Evolutionary conservation across 2,113 vertebrate species (phyloP), one percentile per base, ranked within the genome.

Genomic region (Osmerus mordax): DNA sequence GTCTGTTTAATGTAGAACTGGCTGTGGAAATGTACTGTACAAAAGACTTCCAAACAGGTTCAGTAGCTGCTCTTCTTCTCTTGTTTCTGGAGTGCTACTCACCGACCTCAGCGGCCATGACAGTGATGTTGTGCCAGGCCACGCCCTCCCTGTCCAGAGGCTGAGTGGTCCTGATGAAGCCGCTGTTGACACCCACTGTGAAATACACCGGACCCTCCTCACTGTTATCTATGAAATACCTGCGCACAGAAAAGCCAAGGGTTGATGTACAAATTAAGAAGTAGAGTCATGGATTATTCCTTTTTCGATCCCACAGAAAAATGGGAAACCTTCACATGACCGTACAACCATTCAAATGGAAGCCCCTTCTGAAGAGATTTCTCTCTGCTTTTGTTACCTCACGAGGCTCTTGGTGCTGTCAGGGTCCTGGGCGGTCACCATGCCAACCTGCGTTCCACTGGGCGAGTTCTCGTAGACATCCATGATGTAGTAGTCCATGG

Each of bases 61-160:
- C 41, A 47, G 41, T 11, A 47, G 41, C 41, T 47, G 41, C 41
- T 47, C 9, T 47, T 9, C 41, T 47, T 0, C 1, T 36, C 32
- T 36, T 36, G 32, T 36, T 47, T 47, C 41, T 47, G 7, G 41
- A 36, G 55, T 47, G 36, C 70, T 88, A 89, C 88, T 93, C 94
- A 98, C 97, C 96, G 84, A 91, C 92, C 91, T 98, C 97, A 85
- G 95, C 93, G 84, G 95, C 96, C 89, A 92, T 88, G 75, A 97
- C 95, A 61, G 95, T 98, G 84, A 99, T 95, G 86, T 99, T 99
- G 82, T 95, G 95, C 97, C 96, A 97, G 0, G 94, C 87, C 25
- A 86, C 90, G 65, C 94, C 93, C 70, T 99, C 97, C 78, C 97
- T 93, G 89, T 98, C 97, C 84, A 99, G 92, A 78, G 87, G 85